phyloP scores from a whole-genome alignment of 2,888 invertebrate genomes.

The Chydorus sphaericus region DNA sequence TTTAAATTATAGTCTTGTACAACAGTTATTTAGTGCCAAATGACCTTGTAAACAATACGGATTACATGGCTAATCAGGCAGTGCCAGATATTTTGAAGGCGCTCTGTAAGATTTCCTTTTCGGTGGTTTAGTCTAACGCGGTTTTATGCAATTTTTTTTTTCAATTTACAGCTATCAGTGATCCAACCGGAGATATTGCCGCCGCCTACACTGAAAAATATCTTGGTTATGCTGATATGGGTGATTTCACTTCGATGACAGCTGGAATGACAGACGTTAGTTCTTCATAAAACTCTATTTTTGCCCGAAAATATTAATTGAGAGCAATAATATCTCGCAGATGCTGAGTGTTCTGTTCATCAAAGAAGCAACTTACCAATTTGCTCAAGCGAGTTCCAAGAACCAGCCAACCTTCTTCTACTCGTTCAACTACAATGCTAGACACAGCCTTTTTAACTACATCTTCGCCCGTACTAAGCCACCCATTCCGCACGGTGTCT shows the following conservation, averaged over 20 bases:
- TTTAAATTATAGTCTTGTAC: conserved; percentile 16
- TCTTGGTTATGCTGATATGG: conserved; percentile 10
- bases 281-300: conserved; percentile 18
- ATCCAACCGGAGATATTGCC: conserved; percentile 7
- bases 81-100: conserved; percentile 18
- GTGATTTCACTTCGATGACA: conserved; percentile 17
- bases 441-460: not conserved
- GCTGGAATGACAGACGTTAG: conserved; percentile 30
- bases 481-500: conserved; percentile 11
- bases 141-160: too few relatives aligned
- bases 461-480: not conserved
- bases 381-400: conserved; percentile 13
- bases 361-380: conserved; percentile 15
- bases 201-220: conserved; percentile 13
- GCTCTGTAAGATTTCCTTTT: conserved; percentile 20
- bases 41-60: conserved; percentile 12
- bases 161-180: not conserved
- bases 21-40: conserved; percentile 18
- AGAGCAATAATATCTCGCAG: not conserved
- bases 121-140: too few relatives aligned
- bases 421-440: conserved; percentile 16
- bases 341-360: conserved; percentile 15
- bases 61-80: conserved; percentile 18
- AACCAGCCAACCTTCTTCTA: conserved; percentile 15
- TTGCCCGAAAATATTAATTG: not conserved